Base-by-base conservation (phyloP, 2,113 vertebrate species). In the Fregata magnificens region DNA sequence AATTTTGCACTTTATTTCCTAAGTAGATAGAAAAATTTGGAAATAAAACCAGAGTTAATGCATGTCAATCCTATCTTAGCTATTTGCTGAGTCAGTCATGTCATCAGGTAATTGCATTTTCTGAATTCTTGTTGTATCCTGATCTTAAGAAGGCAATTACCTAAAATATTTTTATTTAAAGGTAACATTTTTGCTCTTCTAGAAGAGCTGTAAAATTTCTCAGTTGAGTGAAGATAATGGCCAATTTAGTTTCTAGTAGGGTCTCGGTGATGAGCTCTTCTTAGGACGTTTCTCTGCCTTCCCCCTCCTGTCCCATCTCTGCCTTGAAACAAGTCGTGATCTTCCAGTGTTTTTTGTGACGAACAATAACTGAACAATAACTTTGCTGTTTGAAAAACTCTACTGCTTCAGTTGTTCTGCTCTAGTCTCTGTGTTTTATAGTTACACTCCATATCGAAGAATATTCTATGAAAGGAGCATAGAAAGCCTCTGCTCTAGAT, bases 381-480 rank as follows among this genome's bases (percentile, higher is more conserved):
- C 38, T 82, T 65, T 45, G 5, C 55, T 19, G 22, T 78, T 84
- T 66, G 47, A 71, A 86, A 80, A 59, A 22, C n/a, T 78, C 34
- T 66, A 0, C 19, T 70, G 29, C 31, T 65, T 53, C 20, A 13
- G 9, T 61, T 82, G 20, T 58, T 87, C 38, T 3, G 4, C 66
- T 73, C 17, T 58, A 28, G 38, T 47, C 25, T 62, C 47, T 82
- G 28, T 49, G 21, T 22, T 82, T 72, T 71, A 17, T 31, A 77
- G 55, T 61, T 86, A 31, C 1, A 4, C 44, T 84, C 59, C 36
- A 9, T 36, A 55, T 29, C 0, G 0, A 83, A 66, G n/a, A 59
- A 9, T 81, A 22, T 61, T 40, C 58, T 56, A 3, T 69, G 56
- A 81, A 84, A 69, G 55, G 45, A 42, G 11, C 49, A 12, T 50